These are phyloP conservation scores for Lindbergichthys nudifrons DNA, from an alignment of 2,797 vertebrate genomes.

Conservation along the genomic window DNA sequence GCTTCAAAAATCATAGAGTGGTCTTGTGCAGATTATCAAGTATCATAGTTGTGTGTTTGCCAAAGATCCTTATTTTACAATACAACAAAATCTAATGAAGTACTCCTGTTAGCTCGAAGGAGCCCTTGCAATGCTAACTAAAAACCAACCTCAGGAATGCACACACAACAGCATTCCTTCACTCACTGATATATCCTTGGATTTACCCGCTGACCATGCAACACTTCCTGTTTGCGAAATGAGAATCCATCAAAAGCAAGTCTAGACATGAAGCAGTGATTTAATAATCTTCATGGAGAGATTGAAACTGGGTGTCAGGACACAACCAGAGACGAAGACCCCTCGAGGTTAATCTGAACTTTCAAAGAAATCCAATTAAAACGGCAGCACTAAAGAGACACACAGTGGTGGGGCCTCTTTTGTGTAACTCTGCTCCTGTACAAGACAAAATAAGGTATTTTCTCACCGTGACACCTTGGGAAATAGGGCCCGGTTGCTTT, in stretches of 20 bases:
- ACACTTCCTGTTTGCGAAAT: slow-evolving; percentile 37
- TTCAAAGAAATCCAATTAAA: slow-evolving; percentile 82
- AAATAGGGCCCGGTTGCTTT: slow-evolving; percentile 49
- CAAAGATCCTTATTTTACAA: too few relatives aligned
- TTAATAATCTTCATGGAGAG: slow-evolving; percentile 64
- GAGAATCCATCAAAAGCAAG: slow-evolving; percentile 59
- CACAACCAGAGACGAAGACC: slow-evolving; percentile 37
- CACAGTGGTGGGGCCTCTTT: slow-evolving; percentile 59
- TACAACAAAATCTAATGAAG: too few relatives aligned
- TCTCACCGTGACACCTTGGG: slow-evolving; percentile 47
- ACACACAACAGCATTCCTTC: too few relatives aligned
- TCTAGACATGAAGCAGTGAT: slow-evolving; percentile 56
- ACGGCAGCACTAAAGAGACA: slow-evolving; percentile 62
- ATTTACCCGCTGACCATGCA: slow-evolving; percentile 12
- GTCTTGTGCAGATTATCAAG: too few relatives aligned
- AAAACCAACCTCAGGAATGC: too few relatives aligned
- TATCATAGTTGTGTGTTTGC: too few relatives aligned
- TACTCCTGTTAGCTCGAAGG: too few relatives aligned
- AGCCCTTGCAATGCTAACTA: too few relatives aligned
- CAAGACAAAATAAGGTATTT: slow-evolving; percentile 52
- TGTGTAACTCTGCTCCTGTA: slow-evolving; percentile 52
- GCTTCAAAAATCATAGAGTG: too few relatives aligned
- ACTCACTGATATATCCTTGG: neutral
- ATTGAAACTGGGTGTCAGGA: slow-evolving; percentile 54
- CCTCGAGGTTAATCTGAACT: slow-evolving; percentile 73